phyloP scores from a whole-genome alignment of 2,797 vertebrate genomes.

The Pristis pectinata region DNA sequence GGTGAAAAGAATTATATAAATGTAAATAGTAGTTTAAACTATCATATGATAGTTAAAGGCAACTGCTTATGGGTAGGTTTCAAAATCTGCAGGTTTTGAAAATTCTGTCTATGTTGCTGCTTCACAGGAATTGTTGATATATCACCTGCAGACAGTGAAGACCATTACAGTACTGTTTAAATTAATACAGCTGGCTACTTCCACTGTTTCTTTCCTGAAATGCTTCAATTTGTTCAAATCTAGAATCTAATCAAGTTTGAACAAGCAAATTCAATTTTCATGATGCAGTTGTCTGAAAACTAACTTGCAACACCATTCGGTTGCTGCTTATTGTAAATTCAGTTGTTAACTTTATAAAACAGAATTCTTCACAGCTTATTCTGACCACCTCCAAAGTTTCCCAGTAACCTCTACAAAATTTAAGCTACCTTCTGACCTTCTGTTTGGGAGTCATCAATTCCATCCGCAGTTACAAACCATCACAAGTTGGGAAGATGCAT shows the following conservation, averaged over 20 bases:
- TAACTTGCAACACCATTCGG: background rate
- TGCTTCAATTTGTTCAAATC: background rate
- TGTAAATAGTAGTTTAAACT: background rate
- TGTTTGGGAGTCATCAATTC: background rate
- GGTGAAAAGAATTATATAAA: background rate
- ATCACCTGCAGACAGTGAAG: background rate
- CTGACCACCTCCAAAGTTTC: background rate
- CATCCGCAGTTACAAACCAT: background rate
- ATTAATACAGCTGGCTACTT: background rate
- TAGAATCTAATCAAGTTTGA: background rate
- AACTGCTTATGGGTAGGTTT: background rate
- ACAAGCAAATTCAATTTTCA: background rate
- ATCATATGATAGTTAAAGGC: background rate
- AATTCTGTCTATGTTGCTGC: background rate
- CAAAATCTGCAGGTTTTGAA: background rate
- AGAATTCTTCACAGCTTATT: background rate
- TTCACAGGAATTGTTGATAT: background rate
- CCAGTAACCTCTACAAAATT: background rate
- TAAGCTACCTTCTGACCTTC: background rate
- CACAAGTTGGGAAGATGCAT: background rate
- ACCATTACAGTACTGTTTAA: background rate
- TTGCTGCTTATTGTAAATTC: background rate
- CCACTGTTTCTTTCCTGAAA: background rate
- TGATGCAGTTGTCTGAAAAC: background rate
- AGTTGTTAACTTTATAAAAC: background rate